Evolutionary conservation across 1,140 invertebrate genomes (phyloP), one percentile per base, ranked within the genome.

Genomic region (Mizuhopecten yessoensis): DNA sequence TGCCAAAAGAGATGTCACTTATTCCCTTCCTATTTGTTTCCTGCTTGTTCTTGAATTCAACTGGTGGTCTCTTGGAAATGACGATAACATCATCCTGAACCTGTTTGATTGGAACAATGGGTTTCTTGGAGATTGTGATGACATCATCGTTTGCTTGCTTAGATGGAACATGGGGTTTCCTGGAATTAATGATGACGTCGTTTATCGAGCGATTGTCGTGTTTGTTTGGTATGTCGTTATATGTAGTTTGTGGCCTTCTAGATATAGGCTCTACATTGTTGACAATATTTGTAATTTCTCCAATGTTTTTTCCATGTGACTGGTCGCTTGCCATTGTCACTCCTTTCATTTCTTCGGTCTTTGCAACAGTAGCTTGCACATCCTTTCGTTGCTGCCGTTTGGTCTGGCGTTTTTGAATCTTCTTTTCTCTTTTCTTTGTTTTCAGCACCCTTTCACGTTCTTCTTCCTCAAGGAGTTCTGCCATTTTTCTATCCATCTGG

Each of bases 371-470:
- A 75, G 57, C 5, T n/a, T 23, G 42, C 20, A 57, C 88, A 29
- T 33, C 87, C 33, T 88, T 45, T 39, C 91, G 91, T 42, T 91
- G 88, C 90, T 92, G 89, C 39, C 92, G 91, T 87, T 93, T 88
- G 88, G 39, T 87, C n/a, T 88, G 89, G 7, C 92, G 87, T 87
- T 92, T 92, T 87, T 92, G 92, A 34, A 92, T 92, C 87, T 93
- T 94, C 90, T 92, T 92, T 57, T 95, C 94, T 29, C 93, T 87
- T 87, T 94, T 95, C 49, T 93, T 93, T 34, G 89, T 87, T 87
- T 93, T 92, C 86, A 87, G 91, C 20, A 49, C 87, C 88, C 92
- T 92, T 42, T 94, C 93, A 11, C 92, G 88, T 87, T 92, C 92
- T 86, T 95, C 94, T 34, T 92, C 91, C 36, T 93, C 93, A 33